Evolutionary conservation across 2,797 vertebrate species (phyloP).

Genomic region (Picus viridis): DNA sequence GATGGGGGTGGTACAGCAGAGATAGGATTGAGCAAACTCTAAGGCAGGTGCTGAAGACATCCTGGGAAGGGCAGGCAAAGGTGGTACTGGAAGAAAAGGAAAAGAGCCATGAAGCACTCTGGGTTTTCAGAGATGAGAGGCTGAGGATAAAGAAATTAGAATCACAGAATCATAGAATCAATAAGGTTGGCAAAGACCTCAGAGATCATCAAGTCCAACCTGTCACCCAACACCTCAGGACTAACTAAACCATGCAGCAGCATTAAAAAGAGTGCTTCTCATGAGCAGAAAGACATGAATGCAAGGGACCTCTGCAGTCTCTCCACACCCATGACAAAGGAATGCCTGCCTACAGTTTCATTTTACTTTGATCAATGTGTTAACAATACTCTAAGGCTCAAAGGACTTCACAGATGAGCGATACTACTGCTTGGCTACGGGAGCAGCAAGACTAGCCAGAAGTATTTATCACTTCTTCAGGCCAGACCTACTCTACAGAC

Average conservation of each 20-base stretch:
- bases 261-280: background rate
- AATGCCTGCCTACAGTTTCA: background rate
- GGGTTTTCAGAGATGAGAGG: background rate
- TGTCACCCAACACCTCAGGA: too few species aligned
- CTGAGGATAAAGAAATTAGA: background rate
- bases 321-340: background rate
- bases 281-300: background rate
- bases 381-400: background rate
- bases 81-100: background rate
- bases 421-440: background rate
- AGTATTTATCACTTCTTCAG: background rate
- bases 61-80: background rate
- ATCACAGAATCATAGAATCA: too few species aligned
- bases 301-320: background rate
- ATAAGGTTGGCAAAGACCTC: too few species aligned
- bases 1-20: background rate
- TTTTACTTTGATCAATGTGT: background rate
- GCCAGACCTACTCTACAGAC: background rate
- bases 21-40: background rate
- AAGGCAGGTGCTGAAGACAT: background rate
- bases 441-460: background rate
- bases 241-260: background rate
- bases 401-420: background rate
- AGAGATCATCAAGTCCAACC: too few species aligned
- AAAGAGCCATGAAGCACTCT: background rate